Conservation (phyloP, 2,113 vertebrate genomes). For the Passer montanus region DNA sequence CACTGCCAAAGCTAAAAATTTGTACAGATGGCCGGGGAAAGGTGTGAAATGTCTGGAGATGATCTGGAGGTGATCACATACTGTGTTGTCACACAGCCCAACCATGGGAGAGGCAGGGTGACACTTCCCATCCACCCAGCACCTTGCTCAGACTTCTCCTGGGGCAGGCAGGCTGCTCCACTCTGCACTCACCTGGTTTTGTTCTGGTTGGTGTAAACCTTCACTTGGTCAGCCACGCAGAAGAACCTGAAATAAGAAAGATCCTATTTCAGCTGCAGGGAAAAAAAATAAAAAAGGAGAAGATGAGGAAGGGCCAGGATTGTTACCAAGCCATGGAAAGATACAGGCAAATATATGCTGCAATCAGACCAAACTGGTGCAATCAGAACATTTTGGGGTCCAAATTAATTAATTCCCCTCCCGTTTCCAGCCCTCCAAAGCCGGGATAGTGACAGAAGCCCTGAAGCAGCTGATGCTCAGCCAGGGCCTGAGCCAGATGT, state of each 20-base stretch:
- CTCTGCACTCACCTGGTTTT: constrained; percentile 83
- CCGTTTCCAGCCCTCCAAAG: fast-evolving
- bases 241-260: constrained; percentile 79
- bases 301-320: not conserved
- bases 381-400: not conserved
- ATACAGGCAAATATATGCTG: not conserved
- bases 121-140: not conserved
- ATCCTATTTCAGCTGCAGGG: not conserved
- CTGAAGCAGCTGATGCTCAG: not conserved
- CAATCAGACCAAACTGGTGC: fast-evolving
- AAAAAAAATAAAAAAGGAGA: fast-evolving
- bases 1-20: not conserved
- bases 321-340: not conserved
- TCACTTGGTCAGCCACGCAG: constrained; percentile 83
- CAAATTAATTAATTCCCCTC: not conserved
- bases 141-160: not conserved
- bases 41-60: not conserved
- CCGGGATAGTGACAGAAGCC: not conserved
- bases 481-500: fast-evolving
- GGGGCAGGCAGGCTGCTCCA: not conserved
- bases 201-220: constrained; percentile 90
- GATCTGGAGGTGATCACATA: not conserved
- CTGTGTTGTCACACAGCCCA: not conserved
- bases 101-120: not conserved
- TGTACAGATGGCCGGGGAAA: not conserved